These are phyloP conservation scores for Brachionichthys hirsutus DNA, from an alignment of 2,113 vertebrate genomes.

Conservation along the genomic window DNA sequence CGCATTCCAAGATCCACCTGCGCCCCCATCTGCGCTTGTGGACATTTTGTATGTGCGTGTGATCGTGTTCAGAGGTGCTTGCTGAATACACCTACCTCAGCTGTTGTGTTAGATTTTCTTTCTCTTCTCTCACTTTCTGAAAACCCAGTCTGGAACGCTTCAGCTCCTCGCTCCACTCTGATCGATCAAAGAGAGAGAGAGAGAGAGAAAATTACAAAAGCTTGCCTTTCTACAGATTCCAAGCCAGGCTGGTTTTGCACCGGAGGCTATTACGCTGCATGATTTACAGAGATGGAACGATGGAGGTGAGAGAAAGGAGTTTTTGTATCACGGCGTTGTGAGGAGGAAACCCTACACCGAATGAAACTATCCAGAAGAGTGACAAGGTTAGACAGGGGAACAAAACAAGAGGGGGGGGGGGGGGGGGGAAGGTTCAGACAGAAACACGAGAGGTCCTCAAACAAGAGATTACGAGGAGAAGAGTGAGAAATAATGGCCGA, in stretches of 20 bases:
- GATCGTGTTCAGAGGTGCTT: conserved; percentile 17
- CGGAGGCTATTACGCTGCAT: conserved; percentile 31
- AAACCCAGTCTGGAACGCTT: conserved; percentile 72
- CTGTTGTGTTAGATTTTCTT: conserved; percentile 74
- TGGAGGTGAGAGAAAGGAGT: neutral
- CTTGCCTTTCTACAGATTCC: neutral
- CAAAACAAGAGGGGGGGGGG: conserved; percentile 14
- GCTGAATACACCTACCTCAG: conserved; percentile 76
- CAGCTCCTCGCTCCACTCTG: conserved; percentile 67
- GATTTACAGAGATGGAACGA: conserved; percentile 29
- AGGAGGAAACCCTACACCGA: conserved; percentile 17
- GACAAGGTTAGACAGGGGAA: conserved; percentile 20
- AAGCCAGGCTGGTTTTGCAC: conserved; percentile 32
- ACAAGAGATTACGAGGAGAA: conserved; percentile 3
- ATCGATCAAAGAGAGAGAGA: conserved; percentile 19
- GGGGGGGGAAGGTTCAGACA: conserved; percentile 19
- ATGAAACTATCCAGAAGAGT: conserved; percentile 29
- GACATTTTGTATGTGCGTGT: conserved; percentile 3
- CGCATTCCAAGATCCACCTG: conserved; percentile 61
- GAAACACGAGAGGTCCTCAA: conserved; percentile 27
- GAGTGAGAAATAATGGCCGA: neutral
- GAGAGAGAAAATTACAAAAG: neutral
- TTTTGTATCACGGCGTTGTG: conserved; percentile 25
- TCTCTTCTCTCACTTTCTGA: conserved; percentile 75
- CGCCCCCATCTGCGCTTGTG: conserved; percentile 32